Conservation (phyloP, 2,888 invertebrate species). For the Chirona hameri region DNA sequence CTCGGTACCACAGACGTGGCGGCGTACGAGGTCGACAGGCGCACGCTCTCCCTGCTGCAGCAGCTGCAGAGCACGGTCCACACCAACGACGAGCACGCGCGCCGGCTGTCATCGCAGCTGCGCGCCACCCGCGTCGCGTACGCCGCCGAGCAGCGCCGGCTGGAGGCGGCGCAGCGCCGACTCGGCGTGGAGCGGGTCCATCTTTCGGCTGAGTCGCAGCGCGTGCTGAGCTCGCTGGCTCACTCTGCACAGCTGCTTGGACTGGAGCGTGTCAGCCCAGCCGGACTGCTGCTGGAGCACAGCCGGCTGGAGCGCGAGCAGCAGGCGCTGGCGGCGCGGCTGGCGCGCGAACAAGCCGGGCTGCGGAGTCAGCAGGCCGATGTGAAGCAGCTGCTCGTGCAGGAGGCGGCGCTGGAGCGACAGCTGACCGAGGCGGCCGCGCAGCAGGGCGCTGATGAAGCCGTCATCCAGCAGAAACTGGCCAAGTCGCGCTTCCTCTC, state of each 20-base stretch:
- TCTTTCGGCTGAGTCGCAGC: neutral
- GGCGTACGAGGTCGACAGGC: constrained; percentile 6
- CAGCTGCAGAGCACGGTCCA: neutral
- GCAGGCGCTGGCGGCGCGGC: neutral
- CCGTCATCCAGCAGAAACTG: neutral
- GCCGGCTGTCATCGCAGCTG: neutral
- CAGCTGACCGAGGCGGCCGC: constrained; percentile 5
- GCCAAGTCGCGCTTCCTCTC: constrained; percentile 13
- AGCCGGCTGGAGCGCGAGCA: neutral
- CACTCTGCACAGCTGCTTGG: neutral
- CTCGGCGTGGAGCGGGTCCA: neutral
- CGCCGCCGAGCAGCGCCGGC: constrained; percentile 9
- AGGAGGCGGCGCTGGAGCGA: constrained; percentile 1
- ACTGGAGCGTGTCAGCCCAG: neutral
- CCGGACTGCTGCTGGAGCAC: constrained; percentile 7
- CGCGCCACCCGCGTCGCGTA: neutral
- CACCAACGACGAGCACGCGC: neutral
- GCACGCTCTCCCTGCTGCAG: constrained; percentile 10
- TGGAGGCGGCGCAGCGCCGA: neutral
- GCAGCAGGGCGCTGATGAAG: neutral
- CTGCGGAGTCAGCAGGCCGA: neutral
- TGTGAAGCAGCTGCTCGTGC: constrained; percentile 23
- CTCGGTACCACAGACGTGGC: neutral
- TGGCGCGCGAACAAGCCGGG: neutral
- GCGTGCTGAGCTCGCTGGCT: neutral